Conservation (phyloP, 2,888 invertebrate genomes). For the Myopa testacea region DNA sequence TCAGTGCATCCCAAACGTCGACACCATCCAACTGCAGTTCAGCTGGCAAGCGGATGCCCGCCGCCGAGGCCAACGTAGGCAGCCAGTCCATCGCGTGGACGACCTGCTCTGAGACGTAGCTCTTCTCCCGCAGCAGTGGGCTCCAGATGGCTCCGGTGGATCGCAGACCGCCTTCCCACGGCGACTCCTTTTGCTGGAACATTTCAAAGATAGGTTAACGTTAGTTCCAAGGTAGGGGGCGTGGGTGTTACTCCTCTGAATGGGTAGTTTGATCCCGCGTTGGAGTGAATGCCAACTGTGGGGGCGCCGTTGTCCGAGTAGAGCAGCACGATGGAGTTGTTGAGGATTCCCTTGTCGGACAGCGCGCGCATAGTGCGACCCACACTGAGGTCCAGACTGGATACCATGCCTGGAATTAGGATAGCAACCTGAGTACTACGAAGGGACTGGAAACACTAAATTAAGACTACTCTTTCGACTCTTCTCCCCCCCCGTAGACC, state of each 20-base stretch:
- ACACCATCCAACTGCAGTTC: slow-evolving; percentile 73
- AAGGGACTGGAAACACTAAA: background rate
- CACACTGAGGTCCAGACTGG: slow-evolving; percentile 86
- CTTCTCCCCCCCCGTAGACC: no score
- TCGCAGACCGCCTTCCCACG: slow-evolving; percentile 88
- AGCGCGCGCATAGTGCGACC: slow-evolving; percentile 81
- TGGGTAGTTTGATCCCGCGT: slow-evolving; percentile 85
- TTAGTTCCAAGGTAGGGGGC: background rate
- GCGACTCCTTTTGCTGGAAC: slow-evolving; percentile 77
- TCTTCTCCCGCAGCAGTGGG: slow-evolving; percentile 70
- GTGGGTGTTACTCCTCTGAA: slow-evolving; percentile 75
- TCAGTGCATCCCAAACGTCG: slow-evolving; percentile 77
- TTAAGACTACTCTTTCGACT: background rate
- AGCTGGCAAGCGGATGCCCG: slow-evolving; percentile 54
- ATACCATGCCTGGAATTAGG: slow-evolving; percentile 79
- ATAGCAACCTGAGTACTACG: background rate
- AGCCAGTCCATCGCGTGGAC: slow-evolving; percentile 89
- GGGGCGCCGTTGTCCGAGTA: slow-evolving; percentile 91
- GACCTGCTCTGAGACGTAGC: slow-evolving; percentile 75
- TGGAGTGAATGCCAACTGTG: slow-evolving; percentile 77
- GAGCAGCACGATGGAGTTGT: slow-evolving; percentile 87
- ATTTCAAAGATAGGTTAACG: background rate
- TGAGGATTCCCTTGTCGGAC: slow-evolving; percentile 75
- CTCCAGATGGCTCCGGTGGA: slow-evolving; percentile 83
- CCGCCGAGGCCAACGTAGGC: slow-evolving; percentile 75